A percentile compares a stretch with the other conserved stretches of the same genome.
Evolutionary conservation across 1,140 invertebrate genomes (phyloP).

Genomic region (Lucilia sericata): DNA sequence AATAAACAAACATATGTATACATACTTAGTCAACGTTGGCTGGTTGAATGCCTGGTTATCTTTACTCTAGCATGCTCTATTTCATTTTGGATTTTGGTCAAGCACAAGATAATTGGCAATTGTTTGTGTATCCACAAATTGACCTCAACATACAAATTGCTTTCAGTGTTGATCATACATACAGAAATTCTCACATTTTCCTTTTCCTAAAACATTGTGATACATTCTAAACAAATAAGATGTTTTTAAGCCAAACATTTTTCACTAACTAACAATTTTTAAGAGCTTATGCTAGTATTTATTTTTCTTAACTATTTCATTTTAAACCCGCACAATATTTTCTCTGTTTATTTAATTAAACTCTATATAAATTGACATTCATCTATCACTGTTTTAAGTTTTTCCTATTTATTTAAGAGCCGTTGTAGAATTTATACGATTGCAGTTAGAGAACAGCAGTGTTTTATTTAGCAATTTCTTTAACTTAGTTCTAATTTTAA

Average conservation of each 20-base stretch:
- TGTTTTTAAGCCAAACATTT: not conserved
- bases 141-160: constrained; percentile 41
- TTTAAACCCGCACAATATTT: not conserved
- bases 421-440: not conserved
- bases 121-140: constrained; percentile 38
- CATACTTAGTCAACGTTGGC: not conserved
- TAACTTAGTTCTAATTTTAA: not conserved
- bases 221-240: not conserved
- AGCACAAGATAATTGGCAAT: constrained; percentile 41
- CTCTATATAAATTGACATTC: not conserved
- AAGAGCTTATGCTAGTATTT: not conserved
- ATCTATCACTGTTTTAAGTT: not conserved
- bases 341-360: constrained; percentile 12
- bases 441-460: not conserved
- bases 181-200: not conserved
- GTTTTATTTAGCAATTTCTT: not conserved
- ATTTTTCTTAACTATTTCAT: not conserved
- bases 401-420: too few species aligned
- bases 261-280: not conserved
- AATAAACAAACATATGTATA: not conserved
- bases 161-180: not conserved
- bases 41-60: constrained; percentile 37
- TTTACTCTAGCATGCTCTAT: constrained; percentile 23
- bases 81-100: constrained; percentile 35
- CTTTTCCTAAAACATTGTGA: not conserved